Evolutionary conservation across 2,113 vertebrate species (phyloP).

Genomic region (Mastomys natalensis): DNA sequence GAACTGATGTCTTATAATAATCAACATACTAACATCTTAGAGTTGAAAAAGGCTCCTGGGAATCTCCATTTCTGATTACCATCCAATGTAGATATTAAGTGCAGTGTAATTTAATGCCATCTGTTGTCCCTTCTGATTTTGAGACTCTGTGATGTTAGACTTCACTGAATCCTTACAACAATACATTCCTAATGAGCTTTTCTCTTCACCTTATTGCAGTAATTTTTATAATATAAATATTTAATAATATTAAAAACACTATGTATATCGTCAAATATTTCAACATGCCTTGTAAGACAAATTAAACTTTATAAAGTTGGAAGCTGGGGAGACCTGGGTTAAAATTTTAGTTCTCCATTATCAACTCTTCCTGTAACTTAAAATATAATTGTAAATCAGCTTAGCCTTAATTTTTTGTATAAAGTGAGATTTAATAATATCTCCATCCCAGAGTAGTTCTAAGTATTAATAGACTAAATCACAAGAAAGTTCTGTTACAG

Average conservation of each 20-base stretch:
- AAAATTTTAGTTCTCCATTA: neutral
- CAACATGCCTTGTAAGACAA: neutral
- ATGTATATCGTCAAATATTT: neutral
- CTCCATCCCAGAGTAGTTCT: neutral
- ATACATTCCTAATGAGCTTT: neutral
- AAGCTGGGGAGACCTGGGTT: neutral
- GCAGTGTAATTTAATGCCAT: neutral
- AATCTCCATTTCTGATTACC: neutral
- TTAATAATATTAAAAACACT: neutral
- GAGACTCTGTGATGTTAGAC: neutral
- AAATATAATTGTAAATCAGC: neutral
- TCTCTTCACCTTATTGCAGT: neutral
- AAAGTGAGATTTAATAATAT: neutral
- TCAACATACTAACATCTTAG: constrained; percentile 8
- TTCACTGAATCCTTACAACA: neutral
- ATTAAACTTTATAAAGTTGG: neutral
- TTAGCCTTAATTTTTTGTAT: neutral
- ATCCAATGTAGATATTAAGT: neutral
- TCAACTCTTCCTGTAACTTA: neutral
- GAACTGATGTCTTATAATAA: neutral
- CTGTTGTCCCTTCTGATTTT: constrained; percentile 35
- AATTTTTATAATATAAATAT: neutral
- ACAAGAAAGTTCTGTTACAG: neutral
- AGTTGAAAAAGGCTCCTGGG: constrained; percentile 17
- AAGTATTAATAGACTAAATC: neutral